These are phyloP conservation scores for Dimorphilus gyrociliatus DNA, from an alignment of 2,888 invertebrate genomes.

Conservation along the genomic window DNA sequence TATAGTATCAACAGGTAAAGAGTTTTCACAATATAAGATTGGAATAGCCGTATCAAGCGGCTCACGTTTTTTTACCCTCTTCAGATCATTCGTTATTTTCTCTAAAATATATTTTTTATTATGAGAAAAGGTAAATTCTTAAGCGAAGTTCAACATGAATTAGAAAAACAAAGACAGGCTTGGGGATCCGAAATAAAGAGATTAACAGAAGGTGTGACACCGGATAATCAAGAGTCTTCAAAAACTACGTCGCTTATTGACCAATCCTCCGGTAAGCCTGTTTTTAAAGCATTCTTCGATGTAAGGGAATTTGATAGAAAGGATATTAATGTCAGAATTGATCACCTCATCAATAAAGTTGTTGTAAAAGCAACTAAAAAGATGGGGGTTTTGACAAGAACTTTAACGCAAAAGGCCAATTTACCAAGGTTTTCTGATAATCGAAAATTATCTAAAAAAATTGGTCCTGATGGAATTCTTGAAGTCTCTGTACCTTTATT, in stretches of 20 bases:
- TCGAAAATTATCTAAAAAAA: constrained; percentile 5
- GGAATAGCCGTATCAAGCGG: no score
- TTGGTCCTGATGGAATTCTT: constrained; percentile 9
- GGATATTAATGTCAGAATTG: constrained; percentile 9
- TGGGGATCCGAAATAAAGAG: constrained; percentile 11
- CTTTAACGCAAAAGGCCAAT: constrained; percentile 7
- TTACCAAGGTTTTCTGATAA: constrained; percentile 12
- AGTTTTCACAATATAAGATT: no score
- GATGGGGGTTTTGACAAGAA: constrained; percentile 2
- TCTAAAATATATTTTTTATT: no score
- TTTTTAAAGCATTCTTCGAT: constrained; percentile 12
- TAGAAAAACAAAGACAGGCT: constrained; percentile 9
- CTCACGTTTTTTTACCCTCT: no score
- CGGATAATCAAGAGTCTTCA: constrained; percentile 2
- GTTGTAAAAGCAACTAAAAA: constrained; percentile 5
- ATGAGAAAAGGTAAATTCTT: constrained; percentile 9
- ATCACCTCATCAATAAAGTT: constrained; percentile 8
- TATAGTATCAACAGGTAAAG: no score
- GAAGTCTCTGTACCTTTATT: constrained; percentile 14
- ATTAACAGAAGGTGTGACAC: no score
- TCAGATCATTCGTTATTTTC: no score
- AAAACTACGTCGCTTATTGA: constrained; percentile 9
- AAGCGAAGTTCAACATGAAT: constrained; percentile 11
- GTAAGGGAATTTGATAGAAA: constrained; percentile 8
- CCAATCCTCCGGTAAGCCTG: constrained; percentile 6